Evolutionary conservation across 2,888 invertebrate species (phyloP).

Genomic region (Dasypolia templi): DNA sequence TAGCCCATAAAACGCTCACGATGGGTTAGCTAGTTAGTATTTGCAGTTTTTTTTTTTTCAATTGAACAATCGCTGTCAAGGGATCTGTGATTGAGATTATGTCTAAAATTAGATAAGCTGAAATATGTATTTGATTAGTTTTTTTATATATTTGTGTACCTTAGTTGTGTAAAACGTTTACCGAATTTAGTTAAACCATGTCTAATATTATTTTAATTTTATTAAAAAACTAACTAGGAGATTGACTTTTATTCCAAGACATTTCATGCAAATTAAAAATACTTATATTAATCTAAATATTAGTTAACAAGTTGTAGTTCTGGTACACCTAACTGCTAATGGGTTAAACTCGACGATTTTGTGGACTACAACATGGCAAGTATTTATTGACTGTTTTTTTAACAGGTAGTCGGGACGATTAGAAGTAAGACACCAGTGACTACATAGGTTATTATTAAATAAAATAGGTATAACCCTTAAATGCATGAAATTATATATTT

Average conservation of each 20-base stretch:
- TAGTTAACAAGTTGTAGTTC: background rate
- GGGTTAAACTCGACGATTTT: background rate
- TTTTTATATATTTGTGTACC: slow-evolving; percentile 16
- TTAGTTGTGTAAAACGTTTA: slow-evolving; percentile 45
- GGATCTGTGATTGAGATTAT: slow-evolving; percentile 57
- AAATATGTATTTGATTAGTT: slow-evolving; percentile 30
- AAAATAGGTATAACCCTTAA: too few species aligned
- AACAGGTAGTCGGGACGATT: too few species aligned
- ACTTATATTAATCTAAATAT: too few species aligned
- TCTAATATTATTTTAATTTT: slow-evolving; percentile 45
- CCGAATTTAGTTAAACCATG: slow-evolving; percentile 45
- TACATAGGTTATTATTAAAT: too few species aligned
- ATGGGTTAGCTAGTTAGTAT: background rate
- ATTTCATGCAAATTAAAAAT: background rate
- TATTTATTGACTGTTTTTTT: too few species aligned
- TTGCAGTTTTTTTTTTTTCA: slow-evolving; percentile 11
- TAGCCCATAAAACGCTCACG: slow-evolving; percentile 1
- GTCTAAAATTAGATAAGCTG: slow-evolving; percentile 42
- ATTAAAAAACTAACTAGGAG: slow-evolving; percentile 52
- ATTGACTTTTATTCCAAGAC: slow-evolving; percentile 25
- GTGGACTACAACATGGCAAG: too few species aligned
- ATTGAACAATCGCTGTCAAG: background rate
- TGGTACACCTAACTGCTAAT: background rate
- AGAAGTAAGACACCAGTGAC: too few species aligned
- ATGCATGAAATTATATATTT: too few species aligned